Evolutionary conservation across 2,888 invertebrate species (phyloP).

Genomic region (Kryphioiulus occultus): DNA sequence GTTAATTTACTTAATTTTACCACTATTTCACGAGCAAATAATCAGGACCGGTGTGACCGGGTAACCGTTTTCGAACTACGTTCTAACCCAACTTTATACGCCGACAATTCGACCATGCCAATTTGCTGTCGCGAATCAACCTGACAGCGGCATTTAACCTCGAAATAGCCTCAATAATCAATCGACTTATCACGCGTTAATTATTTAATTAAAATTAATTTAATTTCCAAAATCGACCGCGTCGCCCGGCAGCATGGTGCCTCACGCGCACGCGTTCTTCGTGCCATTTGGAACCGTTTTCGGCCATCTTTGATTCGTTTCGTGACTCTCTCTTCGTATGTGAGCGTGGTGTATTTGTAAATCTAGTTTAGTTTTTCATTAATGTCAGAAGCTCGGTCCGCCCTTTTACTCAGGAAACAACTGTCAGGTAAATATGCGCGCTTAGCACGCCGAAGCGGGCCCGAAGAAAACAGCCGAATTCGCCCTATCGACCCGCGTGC

Average conservation of each 20-base stretch:
- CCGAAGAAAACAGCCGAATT: not conserved
- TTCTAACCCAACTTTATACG: too few relatives aligned
- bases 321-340: not conserved
- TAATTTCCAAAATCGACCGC: not conserved
- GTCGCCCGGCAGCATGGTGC: not conserved
- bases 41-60: too few relatives aligned
- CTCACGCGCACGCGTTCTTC: constrained; percentile 36
- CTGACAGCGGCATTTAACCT: too few relatives aligned
- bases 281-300: not conserved
- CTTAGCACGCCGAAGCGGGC: not conserved
- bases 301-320: not conserved
- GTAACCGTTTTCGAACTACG: too few relatives aligned
- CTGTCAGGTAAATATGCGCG: constrained; percentile 77
- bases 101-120: too few relatives aligned
- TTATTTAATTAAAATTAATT: constrained; percentile 1
- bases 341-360: constrained; percentile 41
- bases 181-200: too few relatives aligned
- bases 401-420: constrained; percentile 93
- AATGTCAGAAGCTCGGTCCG: constrained; percentile 72
- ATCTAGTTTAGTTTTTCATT: constrained; percentile 52
- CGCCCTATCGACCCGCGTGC: not conserved
- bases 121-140: too few relatives aligned
- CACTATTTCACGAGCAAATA: too few relatives aligned
- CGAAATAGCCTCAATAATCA: too few relatives aligned
- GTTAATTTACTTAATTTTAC: too few relatives aligned